Evolutionary conservation across 2,888 invertebrate genomes (phyloP).

Genomic region (Neoascia interrupta): DNA sequence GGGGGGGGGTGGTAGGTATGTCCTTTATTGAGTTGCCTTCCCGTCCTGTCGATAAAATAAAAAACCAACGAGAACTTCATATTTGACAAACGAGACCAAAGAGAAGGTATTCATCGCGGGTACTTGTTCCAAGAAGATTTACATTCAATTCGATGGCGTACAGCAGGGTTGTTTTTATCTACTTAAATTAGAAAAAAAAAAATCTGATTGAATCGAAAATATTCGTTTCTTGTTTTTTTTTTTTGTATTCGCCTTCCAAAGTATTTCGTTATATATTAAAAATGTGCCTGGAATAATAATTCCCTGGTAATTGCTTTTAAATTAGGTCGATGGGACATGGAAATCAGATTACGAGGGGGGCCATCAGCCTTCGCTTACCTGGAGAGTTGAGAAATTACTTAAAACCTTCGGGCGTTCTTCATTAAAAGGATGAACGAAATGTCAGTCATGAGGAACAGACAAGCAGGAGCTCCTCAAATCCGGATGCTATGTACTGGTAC

Average conservation of each 20-base stretch:
- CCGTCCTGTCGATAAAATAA: conserved; percentile 51
- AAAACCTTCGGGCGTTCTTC: conserved; percentile 47
- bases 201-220: conserved; percentile 62
- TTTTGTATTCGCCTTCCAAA: not conserved
- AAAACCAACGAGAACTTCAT: conserved; percentile 40
- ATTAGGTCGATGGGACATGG: conserved; percentile 68
- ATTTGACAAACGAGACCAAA: conserved; percentile 54
- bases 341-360: conserved; percentile 57
- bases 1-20: conserved; percentile 31
- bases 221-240: conserved; percentile 17
- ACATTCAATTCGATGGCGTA: conserved; percentile 24
- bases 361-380: conserved; percentile 33
- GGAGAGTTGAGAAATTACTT: conserved; percentile 13
- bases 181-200: conserved; percentile 48
- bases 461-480: conserved; percentile 1
- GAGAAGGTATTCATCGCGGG: conserved; percentile 3
- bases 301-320: conserved; percentile 68
- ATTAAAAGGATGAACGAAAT: conserved; percentile 53
- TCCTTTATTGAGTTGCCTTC: conserved; percentile 61
- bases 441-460: conserved; percentile 21
- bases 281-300: conserved; percentile 67
- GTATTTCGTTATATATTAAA: conserved; percentile 63
- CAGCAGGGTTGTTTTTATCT: conserved; percentile 30
- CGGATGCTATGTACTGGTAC: too few relatives aligned
- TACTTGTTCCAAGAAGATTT: conserved; percentile 28